These are phyloP conservation scores for Colossoma macropomum DNA, from an alignment of 2,113 vertebrate species.

Conservation along the genomic window DNA sequence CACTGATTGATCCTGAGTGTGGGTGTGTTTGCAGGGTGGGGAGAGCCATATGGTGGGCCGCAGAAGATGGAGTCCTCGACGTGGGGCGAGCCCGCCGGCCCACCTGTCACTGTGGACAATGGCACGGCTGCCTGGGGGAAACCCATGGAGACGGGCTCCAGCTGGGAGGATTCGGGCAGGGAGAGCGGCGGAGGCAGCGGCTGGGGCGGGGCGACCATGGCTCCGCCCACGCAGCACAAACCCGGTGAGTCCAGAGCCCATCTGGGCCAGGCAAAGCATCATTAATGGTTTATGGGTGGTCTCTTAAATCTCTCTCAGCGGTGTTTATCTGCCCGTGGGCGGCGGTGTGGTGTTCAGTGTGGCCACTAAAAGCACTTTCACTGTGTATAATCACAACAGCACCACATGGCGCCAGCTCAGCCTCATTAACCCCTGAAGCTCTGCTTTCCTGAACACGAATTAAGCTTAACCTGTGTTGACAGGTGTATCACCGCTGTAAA, in stretches of 20 bases:
- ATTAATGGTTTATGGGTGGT: neutral
- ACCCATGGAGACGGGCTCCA: slow-evolving; percentile 83
- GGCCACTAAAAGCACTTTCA: neutral
- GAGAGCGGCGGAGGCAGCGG: slow-evolving; percentile 76
- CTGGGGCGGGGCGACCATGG: slow-evolving; percentile 78
- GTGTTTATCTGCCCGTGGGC: neutral
- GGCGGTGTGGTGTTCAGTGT: neutral
- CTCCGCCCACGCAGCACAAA: slow-evolving; percentile 83
- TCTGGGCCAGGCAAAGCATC: neutral
- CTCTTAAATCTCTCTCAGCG: neutral
- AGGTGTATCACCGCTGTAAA: rapidly evolving
- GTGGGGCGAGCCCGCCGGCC: slow-evolving; percentile 84
- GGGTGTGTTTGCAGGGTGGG: slow-evolving; percentile 83
- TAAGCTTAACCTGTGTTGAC: too few relatives aligned
- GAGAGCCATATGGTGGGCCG: slow-evolving; percentile 72
- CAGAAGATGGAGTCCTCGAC: slow-evolving; percentile 75
- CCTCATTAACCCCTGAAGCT: neutral
- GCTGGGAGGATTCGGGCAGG: slow-evolving; percentile 82
- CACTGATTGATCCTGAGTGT: neutral
- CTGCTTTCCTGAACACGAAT: too few relatives aligned
- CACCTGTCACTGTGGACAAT: slow-evolving; percentile 90
- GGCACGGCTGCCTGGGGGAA: slow-evolving; percentile 97
- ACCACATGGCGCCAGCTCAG: neutral
- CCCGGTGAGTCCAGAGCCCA: slow-evolving; percentile 74
- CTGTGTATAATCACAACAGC: neutral